Percentiles rank a stretch among this genome's conserved stretches.
Evolutionary conservation across 1,140 invertebrate species (phyloP).

Genomic region (Episyrphus balteatus): DNA sequence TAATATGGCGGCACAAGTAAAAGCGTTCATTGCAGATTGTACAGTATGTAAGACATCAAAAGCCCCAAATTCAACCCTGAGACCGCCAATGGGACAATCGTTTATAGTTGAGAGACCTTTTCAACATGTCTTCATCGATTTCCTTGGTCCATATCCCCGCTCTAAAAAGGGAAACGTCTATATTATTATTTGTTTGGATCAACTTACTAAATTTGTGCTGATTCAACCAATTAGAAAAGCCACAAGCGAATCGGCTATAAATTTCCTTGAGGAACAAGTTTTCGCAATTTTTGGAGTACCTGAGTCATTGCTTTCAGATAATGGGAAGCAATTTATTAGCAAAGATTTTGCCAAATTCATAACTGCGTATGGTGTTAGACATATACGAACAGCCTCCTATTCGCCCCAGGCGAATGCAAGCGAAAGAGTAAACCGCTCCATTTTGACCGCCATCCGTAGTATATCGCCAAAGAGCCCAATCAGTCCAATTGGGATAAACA

Average conservation of each 20-base stretch:
- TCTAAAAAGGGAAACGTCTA: conserved; percentile 2
- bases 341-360: too few relatives aligned
- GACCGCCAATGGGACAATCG: background rate
- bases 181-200: background rate
- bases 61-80: background rate
- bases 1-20: too few relatives aligned
- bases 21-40: too few relatives aligned
- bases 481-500: conserved; percentile 1
- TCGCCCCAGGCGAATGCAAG: conserved; percentile 2
- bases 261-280: background rate
- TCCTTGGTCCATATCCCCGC: background rate
- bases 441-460: conserved; percentile 1
- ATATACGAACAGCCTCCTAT: conserved; percentile 1
- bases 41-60: background rate
- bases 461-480: conserved; percentile 1
- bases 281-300: conserved; percentile 2
- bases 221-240: background rate
- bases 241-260: background rate
- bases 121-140: background rate
- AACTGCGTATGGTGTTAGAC: conserved; percentile 2
- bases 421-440: conserved; percentile 2
- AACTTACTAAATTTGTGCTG: background rate
- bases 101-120: background rate
- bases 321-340: too few relatives aligned
- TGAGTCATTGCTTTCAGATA: too few relatives aligned